phyloP scores from a whole-genome alignment of 2,888 invertebrate genomes.

The Escarpia spicata region DNA sequence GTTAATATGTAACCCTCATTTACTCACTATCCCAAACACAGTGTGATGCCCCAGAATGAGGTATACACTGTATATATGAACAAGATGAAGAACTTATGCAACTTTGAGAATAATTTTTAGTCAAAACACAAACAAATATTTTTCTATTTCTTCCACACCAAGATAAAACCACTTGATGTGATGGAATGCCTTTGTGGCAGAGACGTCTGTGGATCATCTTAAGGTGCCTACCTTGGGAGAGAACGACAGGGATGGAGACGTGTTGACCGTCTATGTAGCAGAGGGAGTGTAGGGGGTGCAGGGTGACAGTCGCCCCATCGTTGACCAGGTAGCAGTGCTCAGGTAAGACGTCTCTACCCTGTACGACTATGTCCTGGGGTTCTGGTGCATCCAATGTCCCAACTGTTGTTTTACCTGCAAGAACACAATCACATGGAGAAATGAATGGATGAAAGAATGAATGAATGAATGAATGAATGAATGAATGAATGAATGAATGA shows the following conservation, averaged over 20 bases:
- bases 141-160: too few relatives aligned
- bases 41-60: too few relatives aligned
- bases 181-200: too few relatives aligned
- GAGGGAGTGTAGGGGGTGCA: not conserved
- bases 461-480: not conserved
- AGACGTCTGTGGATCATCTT: too few relatives aligned
- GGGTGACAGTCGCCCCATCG: not conserved
- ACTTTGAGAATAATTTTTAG: too few relatives aligned
- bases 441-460: not conserved
- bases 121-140: too few relatives aligned
- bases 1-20: too few relatives aligned
- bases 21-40: too few relatives aligned
- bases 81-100: too few relatives aligned
- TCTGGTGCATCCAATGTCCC: not conserved
- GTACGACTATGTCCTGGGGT: not conserved
- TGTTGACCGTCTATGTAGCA: not conserved
- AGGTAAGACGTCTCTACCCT: not conserved
- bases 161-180: too few relatives aligned
- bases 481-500: not conserved
- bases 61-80: too few relatives aligned
- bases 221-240: not conserved
- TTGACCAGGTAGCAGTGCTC: conserved; percentile 1
- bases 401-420: not conserved
- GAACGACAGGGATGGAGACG: not conserved
- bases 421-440: not conserved